phyloP scores from a whole-genome alignment of 1,140 invertebrate genomes.

The Calephelis nemesis region DNA sequence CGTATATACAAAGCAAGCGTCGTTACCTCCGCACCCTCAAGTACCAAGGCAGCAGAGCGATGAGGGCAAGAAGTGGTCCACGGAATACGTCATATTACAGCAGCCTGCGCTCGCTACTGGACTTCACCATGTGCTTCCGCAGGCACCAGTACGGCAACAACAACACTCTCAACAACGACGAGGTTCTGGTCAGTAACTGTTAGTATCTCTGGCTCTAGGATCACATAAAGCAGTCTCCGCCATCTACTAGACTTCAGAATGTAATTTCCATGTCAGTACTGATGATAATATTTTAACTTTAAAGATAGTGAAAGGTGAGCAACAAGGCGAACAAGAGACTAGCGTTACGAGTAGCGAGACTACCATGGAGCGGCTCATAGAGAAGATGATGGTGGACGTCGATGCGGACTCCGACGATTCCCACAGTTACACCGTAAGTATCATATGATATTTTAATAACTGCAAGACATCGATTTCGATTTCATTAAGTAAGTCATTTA shows the following conservation, averaged over 20 bases:
- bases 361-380: constrained; percentile 65
- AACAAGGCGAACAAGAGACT: constrained; percentile 35
- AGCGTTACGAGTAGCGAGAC: constrained; percentile 36
- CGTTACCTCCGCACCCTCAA: constrained; percentile 74
- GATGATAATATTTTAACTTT: background rate
- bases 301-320: constrained; percentile 53
- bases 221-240: no score
- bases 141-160: constrained; percentile 51
- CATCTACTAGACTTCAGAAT: background rate
- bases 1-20: constrained; percentile 72
- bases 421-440: constrained; percentile 55
- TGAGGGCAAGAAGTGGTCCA: constrained; percentile 46
- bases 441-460: no score
- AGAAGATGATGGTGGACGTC: constrained; percentile 67
- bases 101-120: constrained; percentile 45
- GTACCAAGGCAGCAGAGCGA: constrained; percentile 69
- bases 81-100: constrained; percentile 37
- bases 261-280: background rate
- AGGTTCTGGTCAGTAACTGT: constrained; percentile 51
- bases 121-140: constrained; percentile 62
- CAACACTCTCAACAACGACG: constrained; percentile 59
- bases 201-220: background rate
- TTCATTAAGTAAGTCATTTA: no score
- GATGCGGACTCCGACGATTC: constrained; percentile 63
- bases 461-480: no score